These are phyloP conservation scores for Meloidogyne floridensis DNA, from an alignment of 1,140 invertebrate species.

Conservation along the genomic window DNA sequence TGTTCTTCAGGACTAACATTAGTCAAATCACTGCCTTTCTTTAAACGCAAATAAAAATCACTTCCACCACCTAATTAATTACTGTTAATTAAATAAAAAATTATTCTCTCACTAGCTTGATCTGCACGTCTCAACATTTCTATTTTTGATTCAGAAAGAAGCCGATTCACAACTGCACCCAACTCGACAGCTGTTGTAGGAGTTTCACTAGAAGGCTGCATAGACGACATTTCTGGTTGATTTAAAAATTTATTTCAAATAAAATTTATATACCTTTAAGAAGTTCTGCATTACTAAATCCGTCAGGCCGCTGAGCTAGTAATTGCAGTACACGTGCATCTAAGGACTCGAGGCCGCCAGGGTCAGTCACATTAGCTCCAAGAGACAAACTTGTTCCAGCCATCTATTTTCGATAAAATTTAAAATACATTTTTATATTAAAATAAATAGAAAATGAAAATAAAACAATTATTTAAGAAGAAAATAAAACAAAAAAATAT, in stretches of 20 bases:
- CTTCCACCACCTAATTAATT: constrained; percentile 1
- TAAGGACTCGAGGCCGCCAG: not conserved
- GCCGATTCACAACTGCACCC: constrained; percentile 29
- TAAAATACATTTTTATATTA: not conserved
- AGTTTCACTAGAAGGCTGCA: not conserved
- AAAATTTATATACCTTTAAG: not conserved
- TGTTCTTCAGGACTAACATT: constrained; percentile 48
- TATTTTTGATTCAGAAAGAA: constrained; percentile 32
- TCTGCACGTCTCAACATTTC: constrained; percentile 41
- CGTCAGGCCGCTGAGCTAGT: constrained; percentile 23
- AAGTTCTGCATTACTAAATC: constrained; percentile 29
- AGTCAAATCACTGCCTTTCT: constrained; percentile 31
- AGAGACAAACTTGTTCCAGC: not conserved
- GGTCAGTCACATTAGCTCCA: not conserved
- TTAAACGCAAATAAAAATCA: constrained; percentile 45
- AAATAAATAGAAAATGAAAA: no score
- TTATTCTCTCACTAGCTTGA: not conserved
- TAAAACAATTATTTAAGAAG: no score
- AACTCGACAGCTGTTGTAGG: constrained; percentile 10
- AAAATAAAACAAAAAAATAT: no score
- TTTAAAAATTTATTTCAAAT: not conserved
- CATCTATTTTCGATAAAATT: not conserved
- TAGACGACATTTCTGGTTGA: not conserved
- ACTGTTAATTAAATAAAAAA: not conserved
- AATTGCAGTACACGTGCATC: constrained; percentile 26